These are phyloP conservation scores for Sciurus carolinensis DNA, from an alignment of 2,797 vertebrate species.

Conservation along the genomic window DNA sequence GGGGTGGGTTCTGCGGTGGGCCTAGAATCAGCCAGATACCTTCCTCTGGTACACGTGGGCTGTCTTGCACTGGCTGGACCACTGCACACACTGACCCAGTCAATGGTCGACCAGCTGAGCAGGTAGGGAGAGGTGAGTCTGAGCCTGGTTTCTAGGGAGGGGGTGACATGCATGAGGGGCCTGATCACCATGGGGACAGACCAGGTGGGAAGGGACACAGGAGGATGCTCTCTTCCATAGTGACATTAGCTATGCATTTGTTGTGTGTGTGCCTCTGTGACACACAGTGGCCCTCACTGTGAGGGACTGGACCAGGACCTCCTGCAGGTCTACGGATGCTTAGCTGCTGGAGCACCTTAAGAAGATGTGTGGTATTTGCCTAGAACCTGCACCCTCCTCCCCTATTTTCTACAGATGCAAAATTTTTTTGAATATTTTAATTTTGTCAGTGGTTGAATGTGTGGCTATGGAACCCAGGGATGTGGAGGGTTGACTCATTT, in stretches of 20 bases:
- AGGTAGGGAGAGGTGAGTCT: not conserved
- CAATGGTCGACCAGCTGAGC: too few species aligned
- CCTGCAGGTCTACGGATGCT: too few species aligned
- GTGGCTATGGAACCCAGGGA: too few species aligned
- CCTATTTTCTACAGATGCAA: not conserved
- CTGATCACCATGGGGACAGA: not conserved
- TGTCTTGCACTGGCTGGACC: rapidly evolving
- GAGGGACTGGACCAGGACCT: not conserved
- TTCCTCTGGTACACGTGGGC: rapidly evolving
- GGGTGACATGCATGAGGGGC: not conserved
- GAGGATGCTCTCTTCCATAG: not conserved
- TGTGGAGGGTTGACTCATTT: too few species aligned
- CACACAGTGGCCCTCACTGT: not conserved
- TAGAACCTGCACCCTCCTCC: not conserved
- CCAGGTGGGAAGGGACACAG: rapidly evolving
- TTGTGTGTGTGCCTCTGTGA: rapidly evolving
- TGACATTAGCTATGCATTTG: rapidly evolving
- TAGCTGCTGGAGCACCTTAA: too few species aligned
- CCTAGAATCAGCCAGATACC: rapidly evolving
- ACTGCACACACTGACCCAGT: not conserved
- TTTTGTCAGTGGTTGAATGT: not conserved
- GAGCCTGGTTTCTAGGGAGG: not conserved
- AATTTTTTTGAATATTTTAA: not conserved
- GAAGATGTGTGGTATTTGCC: not conserved
- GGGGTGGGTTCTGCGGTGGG: rapidly evolving